Evolutionary conservation across 2,888 invertebrate species (phyloP).

Genomic region (Drosophila helvetica): DNA sequence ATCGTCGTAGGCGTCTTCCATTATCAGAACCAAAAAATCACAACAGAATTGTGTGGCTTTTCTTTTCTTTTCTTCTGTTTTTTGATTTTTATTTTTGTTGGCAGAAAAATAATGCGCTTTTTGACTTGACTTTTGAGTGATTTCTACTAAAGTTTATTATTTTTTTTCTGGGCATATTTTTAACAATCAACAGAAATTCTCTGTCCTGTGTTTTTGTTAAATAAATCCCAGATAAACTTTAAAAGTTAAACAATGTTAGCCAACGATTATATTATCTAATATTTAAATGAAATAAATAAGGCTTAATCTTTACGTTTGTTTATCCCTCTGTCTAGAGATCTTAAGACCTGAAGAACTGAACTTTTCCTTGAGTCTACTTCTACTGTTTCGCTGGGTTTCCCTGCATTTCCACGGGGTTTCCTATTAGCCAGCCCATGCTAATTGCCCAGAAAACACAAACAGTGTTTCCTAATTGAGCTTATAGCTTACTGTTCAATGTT

Average conservation of each 20-base stretch:
- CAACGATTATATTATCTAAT: constrained; percentile 19
- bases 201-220: background rate
- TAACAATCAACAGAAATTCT: background rate
- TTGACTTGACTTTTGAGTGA: constrained; percentile 3
- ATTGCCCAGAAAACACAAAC: constrained; percentile 32
- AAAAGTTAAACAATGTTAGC: background rate
- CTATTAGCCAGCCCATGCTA: constrained; percentile 32
- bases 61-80: constrained; percentile 5
- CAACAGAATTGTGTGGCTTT: constrained; percentile 26
- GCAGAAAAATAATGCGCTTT: constrained; percentile 15
- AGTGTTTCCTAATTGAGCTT: constrained; percentile 13
- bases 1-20: constrained; percentile 35
- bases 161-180: background rate
- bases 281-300: constrained; percentile 33
- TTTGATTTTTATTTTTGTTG: no score
- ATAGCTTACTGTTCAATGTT: constrained; percentile 21
- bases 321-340: constrained; percentile 5
- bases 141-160: background rate
- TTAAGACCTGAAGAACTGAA: constrained; percentile 1
- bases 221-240: background rate
- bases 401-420: constrained; percentile 9
- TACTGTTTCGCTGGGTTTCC: constrained; percentile 2
- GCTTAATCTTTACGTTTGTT: constrained; percentile 20
- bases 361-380: background rate
- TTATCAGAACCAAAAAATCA: constrained; percentile 29